Percentiles rank a stretch among this genome's conserved stretches.
These are phyloP conservation scores for Amblyjoppa fuscipennis DNA, from an alignment of 2,888 invertebrate species.

Conservation along the genomic window DNA sequence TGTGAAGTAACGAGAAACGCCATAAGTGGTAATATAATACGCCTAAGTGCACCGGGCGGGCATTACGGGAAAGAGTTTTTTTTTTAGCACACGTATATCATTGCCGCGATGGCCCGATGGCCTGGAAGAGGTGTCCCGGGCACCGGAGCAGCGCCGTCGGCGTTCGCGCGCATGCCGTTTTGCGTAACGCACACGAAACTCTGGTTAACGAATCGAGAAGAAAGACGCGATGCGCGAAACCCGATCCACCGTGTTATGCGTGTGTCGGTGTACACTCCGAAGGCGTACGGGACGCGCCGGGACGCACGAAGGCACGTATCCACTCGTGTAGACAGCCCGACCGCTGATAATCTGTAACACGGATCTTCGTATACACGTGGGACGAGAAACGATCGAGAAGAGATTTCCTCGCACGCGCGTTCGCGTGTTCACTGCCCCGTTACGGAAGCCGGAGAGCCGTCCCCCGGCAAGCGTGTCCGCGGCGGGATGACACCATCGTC, in stretches of 20 bases:
- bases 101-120: constrained; percentile 40
- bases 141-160: constrained; percentile 26
- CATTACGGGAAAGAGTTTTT: constrained; percentile 44
- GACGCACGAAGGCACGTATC: not conserved
- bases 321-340: not conserved
- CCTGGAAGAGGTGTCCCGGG: constrained; percentile 10
- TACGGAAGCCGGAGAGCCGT: constrained; percentile 13
- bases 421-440: constrained; percentile 30
- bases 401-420: constrained; percentile 22
- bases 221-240: constrained; percentile 30
- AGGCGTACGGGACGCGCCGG: not conserved
- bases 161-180: constrained; percentile 35
- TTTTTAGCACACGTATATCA: not conserved
- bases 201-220: constrained; percentile 65
- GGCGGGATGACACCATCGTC: constrained; percentile 25
- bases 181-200: constrained; percentile 62
- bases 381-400: constrained; percentile 2
- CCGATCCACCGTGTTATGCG: constrained; percentile 1
- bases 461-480: not conserved
- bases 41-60: not conserved
- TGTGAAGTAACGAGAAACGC: constrained; percentile 22
- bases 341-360: constrained; percentile 45
- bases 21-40: constrained; percentile 37
- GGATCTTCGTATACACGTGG: constrained; percentile 25
- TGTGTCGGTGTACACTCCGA: not conserved